Evolutionary conservation across 2,888 invertebrate species (phyloP).

Genomic region (Melitaea athalia): DNA sequence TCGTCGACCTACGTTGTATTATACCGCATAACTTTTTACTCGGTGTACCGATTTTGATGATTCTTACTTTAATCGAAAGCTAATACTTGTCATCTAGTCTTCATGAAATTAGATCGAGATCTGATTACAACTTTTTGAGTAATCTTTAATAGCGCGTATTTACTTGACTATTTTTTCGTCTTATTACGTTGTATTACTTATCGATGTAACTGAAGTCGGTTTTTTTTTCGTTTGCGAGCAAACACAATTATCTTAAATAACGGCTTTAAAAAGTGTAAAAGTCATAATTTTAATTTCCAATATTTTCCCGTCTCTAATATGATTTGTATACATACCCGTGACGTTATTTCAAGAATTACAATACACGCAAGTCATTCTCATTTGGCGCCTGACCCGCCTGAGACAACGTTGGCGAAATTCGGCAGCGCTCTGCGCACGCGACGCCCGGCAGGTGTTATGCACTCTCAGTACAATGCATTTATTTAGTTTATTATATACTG

Average conservation of each 20-base stretch:
- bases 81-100: too few relatives aligned
- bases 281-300: conserved; percentile 25
- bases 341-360: conserved; percentile 41
- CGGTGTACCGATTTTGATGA: too few relatives aligned
- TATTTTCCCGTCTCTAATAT: conserved; percentile 29
- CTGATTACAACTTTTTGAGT: too few relatives aligned
- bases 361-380: conserved; percentile 43
- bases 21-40: too few relatives aligned
- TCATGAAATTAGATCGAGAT: too few relatives aligned
- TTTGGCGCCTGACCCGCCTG: conserved; percentile 39
- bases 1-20: too few relatives aligned
- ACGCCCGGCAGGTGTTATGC: conserved; percentile 45
- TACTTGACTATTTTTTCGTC: too few relatives aligned
- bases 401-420: conserved; percentile 47
- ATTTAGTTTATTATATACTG: conserved; percentile 10
- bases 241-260: not conserved
- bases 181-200: too few relatives aligned
- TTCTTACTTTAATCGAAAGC: too few relatives aligned
- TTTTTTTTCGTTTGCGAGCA: too few relatives aligned
- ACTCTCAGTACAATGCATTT: conserved; percentile 29
- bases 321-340: conserved; percentile 34
- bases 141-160: too few relatives aligned
- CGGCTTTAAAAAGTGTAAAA: not conserved
- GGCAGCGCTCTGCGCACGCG: conserved; percentile 47
- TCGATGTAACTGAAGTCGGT: too few relatives aligned